phyloP scores from a whole-genome alignment of 2,888 invertebrate genomes.

The Lumbricus terrestris region DNA sequence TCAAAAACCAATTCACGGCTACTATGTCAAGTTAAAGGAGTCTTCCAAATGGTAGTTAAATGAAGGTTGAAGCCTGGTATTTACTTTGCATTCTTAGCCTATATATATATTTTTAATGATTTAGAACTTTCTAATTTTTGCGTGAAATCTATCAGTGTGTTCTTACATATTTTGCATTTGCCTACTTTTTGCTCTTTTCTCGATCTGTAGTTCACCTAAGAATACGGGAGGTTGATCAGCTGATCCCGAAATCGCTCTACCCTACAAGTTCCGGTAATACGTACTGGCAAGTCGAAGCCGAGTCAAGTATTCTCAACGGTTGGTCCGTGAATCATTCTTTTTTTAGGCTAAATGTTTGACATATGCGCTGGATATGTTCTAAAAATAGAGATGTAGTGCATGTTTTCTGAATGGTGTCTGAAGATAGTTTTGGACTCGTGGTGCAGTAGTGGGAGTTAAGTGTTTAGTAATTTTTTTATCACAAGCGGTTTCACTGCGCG shows the following conservation, averaged over 20 bases:
- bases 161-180: neutral
- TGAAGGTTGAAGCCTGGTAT: too few species aligned
- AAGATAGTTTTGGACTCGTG: neutral
- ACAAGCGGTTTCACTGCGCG: neutral
- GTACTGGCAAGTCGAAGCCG: conserved; percentile 59
- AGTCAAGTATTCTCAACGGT: conserved; percentile 52
- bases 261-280: conserved; percentile 59
- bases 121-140: neutral
- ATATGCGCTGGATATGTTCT: neutral
- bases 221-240: conserved; percentile 59
- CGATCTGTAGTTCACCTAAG: conserved; percentile 55
- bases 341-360: neutral
- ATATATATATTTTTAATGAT: too few species aligned
- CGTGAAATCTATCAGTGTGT: neutral
- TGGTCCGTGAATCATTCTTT: neutral
- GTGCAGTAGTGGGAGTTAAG: neutral
- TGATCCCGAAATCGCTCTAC: conserved; percentile 57
- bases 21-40: too few species aligned
- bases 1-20: too few species aligned
- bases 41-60: too few species aligned
- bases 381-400: neutral
- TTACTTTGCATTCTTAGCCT: too few species aligned
- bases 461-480: neutral
- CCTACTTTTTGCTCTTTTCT: neutral
- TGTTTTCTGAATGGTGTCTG: neutral